Evolutionary conservation across 2,888 invertebrate genomes (phyloP).

Genomic region (Morpho deidamia): DNA sequence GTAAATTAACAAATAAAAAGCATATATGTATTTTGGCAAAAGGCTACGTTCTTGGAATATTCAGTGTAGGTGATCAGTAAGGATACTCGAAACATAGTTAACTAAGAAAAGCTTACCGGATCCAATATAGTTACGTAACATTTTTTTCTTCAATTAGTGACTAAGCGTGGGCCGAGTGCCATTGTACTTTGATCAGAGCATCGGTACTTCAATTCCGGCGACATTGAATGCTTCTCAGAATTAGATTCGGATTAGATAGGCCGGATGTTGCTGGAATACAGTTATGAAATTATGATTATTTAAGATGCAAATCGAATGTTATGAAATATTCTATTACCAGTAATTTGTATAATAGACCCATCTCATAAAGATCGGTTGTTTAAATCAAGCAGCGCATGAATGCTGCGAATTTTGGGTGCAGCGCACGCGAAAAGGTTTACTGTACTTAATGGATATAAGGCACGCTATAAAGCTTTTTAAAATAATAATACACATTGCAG

Average conservation of each 20-base stretch:
- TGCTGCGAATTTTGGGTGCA: constrained; percentile 12
- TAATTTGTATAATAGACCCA: constrained; percentile 24
- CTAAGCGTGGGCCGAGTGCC: constrained; percentile 52
- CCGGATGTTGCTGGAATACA: constrained; percentile 27
- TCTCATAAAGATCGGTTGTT: constrained; percentile 23
- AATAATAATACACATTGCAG: constrained; percentile 9
- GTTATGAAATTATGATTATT: constrained; percentile 54
- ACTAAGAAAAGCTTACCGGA: constrained; percentile 20
- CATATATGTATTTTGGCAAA: too few species aligned
- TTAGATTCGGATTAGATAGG: constrained; percentile 44
- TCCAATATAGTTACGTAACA: constrained; percentile 16
- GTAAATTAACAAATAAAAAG: too few species aligned
- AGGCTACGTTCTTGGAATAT: too few species aligned
- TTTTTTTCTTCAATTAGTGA: constrained; percentile 26
- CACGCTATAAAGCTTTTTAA: constrained; percentile 10
- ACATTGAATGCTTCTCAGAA: constrained; percentile 65
- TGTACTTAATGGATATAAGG: constrained; percentile 9
- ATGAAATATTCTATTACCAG: constrained; percentile 21
- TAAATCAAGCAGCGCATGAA: constrained; percentile 15
- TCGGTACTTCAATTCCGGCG: constrained; percentile 48
- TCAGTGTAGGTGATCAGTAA: too few species aligned
- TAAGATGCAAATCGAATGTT: constrained; percentile 28
- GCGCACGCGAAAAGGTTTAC: constrained; percentile 11
- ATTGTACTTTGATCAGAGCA: constrained; percentile 57
- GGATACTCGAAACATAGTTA: not conserved